phyloP scores from a whole-genome alignment of 2,113 vertebrate genomes.

The Cyprinodon tularosa region DNA sequence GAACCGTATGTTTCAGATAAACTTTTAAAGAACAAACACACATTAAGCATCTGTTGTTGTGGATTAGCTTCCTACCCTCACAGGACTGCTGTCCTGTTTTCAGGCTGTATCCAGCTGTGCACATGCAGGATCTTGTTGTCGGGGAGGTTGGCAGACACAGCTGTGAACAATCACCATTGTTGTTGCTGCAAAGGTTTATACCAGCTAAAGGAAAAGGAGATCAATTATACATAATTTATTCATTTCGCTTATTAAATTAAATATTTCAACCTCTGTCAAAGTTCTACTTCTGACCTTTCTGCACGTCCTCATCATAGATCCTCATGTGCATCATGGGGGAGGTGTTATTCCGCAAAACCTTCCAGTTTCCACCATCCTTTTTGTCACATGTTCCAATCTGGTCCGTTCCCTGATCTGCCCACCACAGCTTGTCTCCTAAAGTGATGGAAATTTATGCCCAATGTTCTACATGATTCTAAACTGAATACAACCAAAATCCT shows the following conservation, averaged over 20 bases:
- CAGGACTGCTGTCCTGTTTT: constrained; percentile 92
- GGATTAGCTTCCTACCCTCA: constrained; percentile 79
- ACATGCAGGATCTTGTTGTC: constrained; percentile 92
- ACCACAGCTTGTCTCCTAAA: constrained; percentile 94
- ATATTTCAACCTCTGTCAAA: not conserved
- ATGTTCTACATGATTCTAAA: not conserved
- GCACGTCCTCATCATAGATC: constrained; percentile 91
- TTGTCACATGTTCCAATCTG: constrained; percentile 95
- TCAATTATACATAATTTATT: not conserved
- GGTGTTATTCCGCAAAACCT: constrained; percentile 90
- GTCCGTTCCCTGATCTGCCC: constrained; percentile 93
- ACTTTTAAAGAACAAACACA: not conserved
- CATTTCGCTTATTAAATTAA: not conserved
- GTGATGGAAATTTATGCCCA: not conserved
- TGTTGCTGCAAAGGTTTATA: constrained; percentile 91
- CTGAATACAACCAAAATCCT: not conserved
- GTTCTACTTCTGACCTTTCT: constrained; percentile 59
- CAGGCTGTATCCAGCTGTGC: constrained; percentile 95
- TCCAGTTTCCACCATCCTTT: constrained; percentile 84
- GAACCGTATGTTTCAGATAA: not conserved
- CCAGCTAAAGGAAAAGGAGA: constrained; percentile 53
- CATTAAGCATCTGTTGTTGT: not conserved
- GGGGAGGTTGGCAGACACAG: constrained; percentile 92
- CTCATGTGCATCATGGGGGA: constrained; percentile 98
- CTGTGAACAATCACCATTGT: constrained; percentile 95